Evolutionary conservation across 2,888 invertebrate genomes (phyloP).

Genomic region (Lasius fuliginosus): DNA sequence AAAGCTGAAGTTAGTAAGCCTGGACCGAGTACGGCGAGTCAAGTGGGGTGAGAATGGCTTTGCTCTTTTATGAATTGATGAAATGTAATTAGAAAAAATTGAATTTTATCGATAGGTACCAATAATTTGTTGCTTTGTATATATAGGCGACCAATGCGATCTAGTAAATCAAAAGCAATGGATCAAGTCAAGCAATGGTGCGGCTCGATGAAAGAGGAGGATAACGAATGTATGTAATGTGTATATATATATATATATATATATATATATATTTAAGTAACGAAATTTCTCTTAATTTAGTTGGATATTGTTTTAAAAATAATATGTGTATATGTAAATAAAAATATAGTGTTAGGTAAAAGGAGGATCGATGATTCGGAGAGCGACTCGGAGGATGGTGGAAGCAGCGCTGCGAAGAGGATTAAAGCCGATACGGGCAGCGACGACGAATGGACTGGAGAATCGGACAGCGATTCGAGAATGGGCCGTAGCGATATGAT

Average conservation of each 20-base stretch:
- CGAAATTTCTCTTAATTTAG: too few species aligned
- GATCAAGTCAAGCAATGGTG: slow-evolving; percentile 96
- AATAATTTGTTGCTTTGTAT: background rate
- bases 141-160: slow-evolving; percentile 90
- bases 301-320: background rate
- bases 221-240: slow-evolving; percentile 81
- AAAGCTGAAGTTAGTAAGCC: slow-evolving; percentile 81
- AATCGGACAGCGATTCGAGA: slow-evolving; percentile 87
- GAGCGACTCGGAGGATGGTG: slow-evolving; percentile 87
- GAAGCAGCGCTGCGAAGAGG: slow-evolving; percentile 87
- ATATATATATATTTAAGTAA: background rate
- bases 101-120: background rate
- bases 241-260: background rate
- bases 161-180: slow-evolving; percentile 93
- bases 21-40: slow-evolving; percentile 83
- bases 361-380: slow-evolving; percentile 86
- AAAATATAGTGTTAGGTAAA: slow-evolving; percentile 83
- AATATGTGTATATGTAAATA: background rate
- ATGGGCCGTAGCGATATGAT: slow-evolving; percentile 84
- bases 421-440: slow-evolving; percentile 88
- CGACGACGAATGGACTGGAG: slow-evolving; percentile 85
- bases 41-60: slow-evolving; percentile 78
- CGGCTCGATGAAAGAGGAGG: slow-evolving; percentile 89
- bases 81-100: slow-evolving; percentile 11
- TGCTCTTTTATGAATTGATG: slow-evolving; percentile 7